Evolutionary conservation across 2,797 vertebrate species (phyloP), one percentile per base, ranked within the genome.

Genomic region (Lophotriccus pileatus): DNA sequence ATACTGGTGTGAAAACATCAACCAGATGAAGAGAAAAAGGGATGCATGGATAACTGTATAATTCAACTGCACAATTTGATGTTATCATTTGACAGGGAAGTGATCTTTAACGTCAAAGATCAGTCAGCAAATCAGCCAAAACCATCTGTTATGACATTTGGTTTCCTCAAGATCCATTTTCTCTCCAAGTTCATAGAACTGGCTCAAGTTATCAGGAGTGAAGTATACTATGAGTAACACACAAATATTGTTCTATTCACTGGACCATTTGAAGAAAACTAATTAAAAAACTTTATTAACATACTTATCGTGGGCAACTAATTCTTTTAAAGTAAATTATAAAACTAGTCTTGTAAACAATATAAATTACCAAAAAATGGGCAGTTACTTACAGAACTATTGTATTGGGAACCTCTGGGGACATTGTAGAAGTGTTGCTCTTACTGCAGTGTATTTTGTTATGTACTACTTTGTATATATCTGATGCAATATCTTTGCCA

Each of bases 141-240:
- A 36, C 86, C 89, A 94, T 96, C 88, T 94, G 91, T 89, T 91
- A 87, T 28, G 81, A 90, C 93, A 95, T 96, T 96, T 96, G 77
- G 76, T 95, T 96, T 94, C 77, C 76, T 80, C 85, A 56, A 84
- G 47, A 93, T 83, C 47, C 73, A 52, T 94, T 87, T 60, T 75
- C 67, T 86, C 62, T 63, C 12, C 11, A 28, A 91, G 87, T 89
- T 94, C 85, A 69, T 32, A 82, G 52, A 90, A 88, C 67, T 91
- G 87, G 67, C 80, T 96, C 9, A 84, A 91, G 46, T 91, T 95
- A 68, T 37, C 46, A 76, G 56, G 37, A 81, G 74, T 41, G 15
- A 94, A 67, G 36, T 72, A 18, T 39, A 44, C 43, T 62, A 67
- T 30, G 14, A 77, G 8, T 79, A 90, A 43, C 23, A 67, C 32